Evolutionary conservation across 2,797 vertebrate genomes (phyloP), one percentile per base, ranked within the genome.

Genomic region (Epinephelus awoara): DNA sequence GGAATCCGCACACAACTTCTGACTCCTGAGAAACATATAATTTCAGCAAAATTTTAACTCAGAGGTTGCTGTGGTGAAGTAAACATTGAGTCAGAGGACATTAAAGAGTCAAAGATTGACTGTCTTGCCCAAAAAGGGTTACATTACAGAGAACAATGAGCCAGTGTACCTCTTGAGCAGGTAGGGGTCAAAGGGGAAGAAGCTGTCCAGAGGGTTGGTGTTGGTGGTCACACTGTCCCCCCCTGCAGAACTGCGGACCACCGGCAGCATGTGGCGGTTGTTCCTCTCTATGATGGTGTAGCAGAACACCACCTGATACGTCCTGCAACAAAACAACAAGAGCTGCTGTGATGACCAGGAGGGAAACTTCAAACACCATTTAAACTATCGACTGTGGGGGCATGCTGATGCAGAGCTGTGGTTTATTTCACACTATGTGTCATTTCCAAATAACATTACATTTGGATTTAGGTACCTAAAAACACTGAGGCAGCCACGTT

Each of bases 271-370:
- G 23, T 95, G 93, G 3, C 98, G 96, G 46, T 95, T 97, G 92
- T 99, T 99, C 83, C 95, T 95, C 92, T 99, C 98, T 13, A 99
- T 98, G 86, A 99, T 96, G 0, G 96, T 98, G 92, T 99, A 99
- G 89, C 98, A 99, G 92, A 99, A 98, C 70, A 97, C 98, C n/a
- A 99, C 85, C 92, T 99, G 98, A 83, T 99, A 99, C 70, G 97
- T 98, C 93, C 98, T 99, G 83, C 38, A 82, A 77, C 47, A 57
- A 19, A 61, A 58, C 42, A 19, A 77, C n/a, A 67, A 2, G 2
- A 0, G 46, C 50, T 10, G 34, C 59, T 59, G 46, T 10, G n/a
- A 27, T 15, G 3, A 55, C 2, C 50, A 2, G 44, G 49, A 8
- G 8, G 54, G 44, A 0, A n/a, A n/a, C 17, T 8, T n/a, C 47